Conservation (phyloP, 53 echinoderm and acorn worm genomes). For the Paracentrotus lividus region DNA sequence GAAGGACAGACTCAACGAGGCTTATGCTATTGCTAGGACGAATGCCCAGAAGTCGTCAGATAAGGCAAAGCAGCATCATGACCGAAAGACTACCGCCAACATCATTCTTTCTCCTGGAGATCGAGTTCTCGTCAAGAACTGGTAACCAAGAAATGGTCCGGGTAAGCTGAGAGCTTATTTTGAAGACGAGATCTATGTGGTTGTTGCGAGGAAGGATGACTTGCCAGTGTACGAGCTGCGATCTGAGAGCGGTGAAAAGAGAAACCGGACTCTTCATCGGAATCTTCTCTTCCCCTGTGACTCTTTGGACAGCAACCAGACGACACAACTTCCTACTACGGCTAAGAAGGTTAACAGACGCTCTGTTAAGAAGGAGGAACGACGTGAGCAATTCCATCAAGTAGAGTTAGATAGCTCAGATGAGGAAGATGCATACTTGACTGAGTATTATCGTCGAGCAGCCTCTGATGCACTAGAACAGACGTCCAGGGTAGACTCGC, state of each 20-base stretch:
- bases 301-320: background rate
- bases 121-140: background rate
- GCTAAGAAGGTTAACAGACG: too few species aligned
- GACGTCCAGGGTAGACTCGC: background rate
- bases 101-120: background rate
- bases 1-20: too few species aligned
- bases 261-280: constrained; percentile 57
- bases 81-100: constrained; percentile 25
- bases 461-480: too few species aligned
- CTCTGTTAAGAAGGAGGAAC: background rate
- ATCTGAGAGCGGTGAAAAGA: constrained; percentile 60
- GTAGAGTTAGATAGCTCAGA: background rate
- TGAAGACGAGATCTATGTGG: constrained; percentile 59
- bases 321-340: background rate
- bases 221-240: constrained; percentile 70
- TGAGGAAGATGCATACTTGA: constrained; percentile 18
- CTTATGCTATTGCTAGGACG: constrained; percentile 56
- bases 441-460: too few species aligned
- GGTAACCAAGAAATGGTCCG: constrained; percentile 53
- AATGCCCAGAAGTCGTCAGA: constrained; percentile 39
- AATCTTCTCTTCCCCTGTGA: constrained; percentile 72
- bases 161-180: constrained; percentile 63
- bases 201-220: constrained; percentile 29
- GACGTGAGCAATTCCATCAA: too few species aligned
- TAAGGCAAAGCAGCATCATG: constrained; percentile 58